These are phyloP conservation scores for Epinotia demarniana DNA, from an alignment of 2,888 invertebrate genomes.

Conservation along the genomic window DNA sequence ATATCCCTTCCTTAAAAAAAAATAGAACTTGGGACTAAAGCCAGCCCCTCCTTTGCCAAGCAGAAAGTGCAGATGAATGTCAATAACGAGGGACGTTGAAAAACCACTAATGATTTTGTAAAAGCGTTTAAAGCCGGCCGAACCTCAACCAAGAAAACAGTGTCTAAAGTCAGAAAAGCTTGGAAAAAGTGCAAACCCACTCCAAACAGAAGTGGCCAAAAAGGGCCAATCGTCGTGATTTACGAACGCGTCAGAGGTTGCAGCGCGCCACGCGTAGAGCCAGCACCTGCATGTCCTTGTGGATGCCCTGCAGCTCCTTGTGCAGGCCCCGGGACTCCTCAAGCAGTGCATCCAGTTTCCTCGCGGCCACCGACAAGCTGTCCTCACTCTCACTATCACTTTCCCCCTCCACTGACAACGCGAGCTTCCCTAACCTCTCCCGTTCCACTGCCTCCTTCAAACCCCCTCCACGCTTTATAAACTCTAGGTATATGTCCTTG, in stretches of 20 bases:
- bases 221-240: constrained; percentile 58
- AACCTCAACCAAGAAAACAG: not conserved
- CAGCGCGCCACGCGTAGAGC: constrained; percentile 74
- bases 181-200: constrained; percentile 21
- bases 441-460: constrained; percentile 69
- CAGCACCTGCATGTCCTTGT: constrained; percentile 83
- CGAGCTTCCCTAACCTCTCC: constrained; percentile 73
- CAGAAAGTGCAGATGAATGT: too few relatives aligned
- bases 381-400: constrained; percentile 57
- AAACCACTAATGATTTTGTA: too few relatives aligned
- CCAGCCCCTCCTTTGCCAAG: too few relatives aligned
- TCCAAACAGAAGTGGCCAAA: constrained; percentile 34
- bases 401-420: constrained; percentile 77
- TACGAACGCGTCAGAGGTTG: constrained; percentile 78
- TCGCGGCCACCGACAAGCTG: constrained; percentile 70
- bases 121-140: not conserved
- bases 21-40: too few relatives aligned
- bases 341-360: constrained; percentile 74
- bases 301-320: constrained; percentile 78
- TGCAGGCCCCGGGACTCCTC: constrained; percentile 77
- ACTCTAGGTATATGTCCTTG: constrained; percentile 61
- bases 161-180: not conserved
- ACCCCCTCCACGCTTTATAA: constrained; percentile 60
- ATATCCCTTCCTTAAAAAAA: too few relatives aligned
- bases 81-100: too few relatives aligned